A percentile compares a stretch with the other conserved stretches of the same genome.
These are phyloP conservation scores for Palloptera scutellata DNA, from an alignment of 2,888 invertebrate genomes.

Conservation along the genomic window DNA sequence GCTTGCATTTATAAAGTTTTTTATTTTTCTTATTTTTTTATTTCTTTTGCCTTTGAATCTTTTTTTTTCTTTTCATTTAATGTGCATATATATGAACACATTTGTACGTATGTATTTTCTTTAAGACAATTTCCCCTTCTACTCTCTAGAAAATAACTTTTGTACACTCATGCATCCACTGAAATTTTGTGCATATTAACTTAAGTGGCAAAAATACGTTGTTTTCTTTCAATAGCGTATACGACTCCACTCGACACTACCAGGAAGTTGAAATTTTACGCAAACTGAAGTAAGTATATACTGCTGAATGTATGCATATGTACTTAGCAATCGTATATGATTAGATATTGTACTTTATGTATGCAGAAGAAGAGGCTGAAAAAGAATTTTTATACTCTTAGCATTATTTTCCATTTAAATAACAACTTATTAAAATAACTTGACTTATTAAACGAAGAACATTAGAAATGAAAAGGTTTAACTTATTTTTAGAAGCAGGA, in stretches of 20 bases:
- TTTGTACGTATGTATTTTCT: no score
- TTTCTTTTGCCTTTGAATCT: slow-evolving; percentile 25
- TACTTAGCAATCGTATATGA: background rate
- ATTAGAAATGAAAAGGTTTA: no score
- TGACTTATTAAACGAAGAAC: no score
- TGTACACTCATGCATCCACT: background rate
- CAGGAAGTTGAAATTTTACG: slow-evolving; percentile 23
- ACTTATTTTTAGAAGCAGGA: no score
- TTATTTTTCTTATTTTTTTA: slow-evolving; percentile 32
- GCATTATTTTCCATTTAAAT: no score
- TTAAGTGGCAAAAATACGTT: slow-evolving; percentile 33
- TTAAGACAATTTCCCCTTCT: no score
- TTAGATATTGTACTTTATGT: background rate
- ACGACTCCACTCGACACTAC: slow-evolving; percentile 12
- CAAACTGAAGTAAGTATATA: background rate
- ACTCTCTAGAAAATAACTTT: no score
- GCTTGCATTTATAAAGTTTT: slow-evolving; percentile 48
- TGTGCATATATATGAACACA: no score
- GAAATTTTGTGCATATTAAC: slow-evolving; percentile 24
- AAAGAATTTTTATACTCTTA: no score
- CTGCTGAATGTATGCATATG: background rate
- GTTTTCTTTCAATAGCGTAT: slow-evolving; percentile 34
- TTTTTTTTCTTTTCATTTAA: background rate
- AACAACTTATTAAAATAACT: no score
- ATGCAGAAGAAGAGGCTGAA: background rate